Conservation (phyloP, 2,797 vertebrate species). For the Hylomyscus alleni region DNA sequence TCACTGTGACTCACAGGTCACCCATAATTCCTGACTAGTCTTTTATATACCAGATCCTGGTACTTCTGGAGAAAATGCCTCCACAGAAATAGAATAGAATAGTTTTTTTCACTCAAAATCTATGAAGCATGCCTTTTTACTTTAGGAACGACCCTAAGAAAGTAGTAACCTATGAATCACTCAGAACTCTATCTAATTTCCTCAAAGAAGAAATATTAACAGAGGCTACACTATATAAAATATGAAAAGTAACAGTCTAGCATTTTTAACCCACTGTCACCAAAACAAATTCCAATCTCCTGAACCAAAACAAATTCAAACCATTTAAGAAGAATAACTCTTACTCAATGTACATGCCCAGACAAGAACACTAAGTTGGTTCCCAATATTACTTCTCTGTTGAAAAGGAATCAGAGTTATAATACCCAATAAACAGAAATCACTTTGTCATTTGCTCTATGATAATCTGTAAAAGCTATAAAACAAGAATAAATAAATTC, state of each 20-base stretch:
- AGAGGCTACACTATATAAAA: neutral
- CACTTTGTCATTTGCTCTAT: conserved; percentile 44
- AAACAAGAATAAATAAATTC: neutral
- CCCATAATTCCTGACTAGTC: conserved; percentile 28
- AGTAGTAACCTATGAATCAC: conserved; percentile 14
- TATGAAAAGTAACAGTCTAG: conserved; percentile 33
- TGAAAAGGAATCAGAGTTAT: conserved; percentile 45
- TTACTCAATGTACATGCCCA: conserved; percentile 28
- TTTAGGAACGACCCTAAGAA: conserved; percentile 39
- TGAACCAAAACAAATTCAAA: conserved; percentile 70
- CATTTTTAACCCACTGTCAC: conserved; percentile 37
- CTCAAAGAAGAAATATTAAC: conserved; percentile 57
- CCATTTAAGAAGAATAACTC: conserved; percentile 41
- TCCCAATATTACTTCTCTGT: conserved; percentile 51
- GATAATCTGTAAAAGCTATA: conserved; percentile 52
- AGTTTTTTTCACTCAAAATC: conserved; percentile 48
- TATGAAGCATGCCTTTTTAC: conserved; percentile 39
- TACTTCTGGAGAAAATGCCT: neutral
- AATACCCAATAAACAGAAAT: conserved; percentile 47
- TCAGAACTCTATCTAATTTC: conserved; percentile 59
- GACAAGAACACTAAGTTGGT: conserved; percentile 29
- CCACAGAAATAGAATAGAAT: neutral
- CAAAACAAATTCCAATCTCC: conserved; percentile 10
- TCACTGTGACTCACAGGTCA: conserved; percentile 26
- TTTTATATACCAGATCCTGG: conserved; percentile 28